Percentiles rank a stretch among this genome's conserved stretches.
Conservation (phyloP, 2,113 vertebrate species). For the Melanerpes aurifrons region DNA sequence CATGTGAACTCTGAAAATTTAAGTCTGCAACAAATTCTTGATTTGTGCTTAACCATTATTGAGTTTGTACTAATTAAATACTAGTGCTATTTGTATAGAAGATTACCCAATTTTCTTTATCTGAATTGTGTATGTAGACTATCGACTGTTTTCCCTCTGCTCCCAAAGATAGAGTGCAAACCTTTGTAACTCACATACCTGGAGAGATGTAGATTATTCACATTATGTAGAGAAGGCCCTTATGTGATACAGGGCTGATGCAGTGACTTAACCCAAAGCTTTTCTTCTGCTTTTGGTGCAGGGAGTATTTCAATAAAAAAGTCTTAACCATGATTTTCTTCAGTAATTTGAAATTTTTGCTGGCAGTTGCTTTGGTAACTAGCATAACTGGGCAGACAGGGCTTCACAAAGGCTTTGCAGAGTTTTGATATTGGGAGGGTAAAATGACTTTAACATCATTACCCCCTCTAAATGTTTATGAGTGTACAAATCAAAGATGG, state of each 20-base stretch:
- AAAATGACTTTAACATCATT: neutral
- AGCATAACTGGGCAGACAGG: neutral
- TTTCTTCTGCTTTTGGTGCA: neutral
- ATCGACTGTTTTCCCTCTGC: neutral
- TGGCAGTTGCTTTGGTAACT: neutral
- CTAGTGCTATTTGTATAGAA: neutral
- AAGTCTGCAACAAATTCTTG: neutral
- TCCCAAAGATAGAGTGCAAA: neutral
- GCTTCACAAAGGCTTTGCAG: neutral
- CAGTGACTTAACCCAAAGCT: neutral
- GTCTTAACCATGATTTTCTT: neutral
- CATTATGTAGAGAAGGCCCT: neutral
- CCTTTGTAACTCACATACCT: neutral
- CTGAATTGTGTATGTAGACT: neutral
- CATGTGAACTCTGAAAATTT: neutral
- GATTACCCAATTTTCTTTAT: neutral
- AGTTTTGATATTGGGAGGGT: neutral
- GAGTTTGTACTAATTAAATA: neutral
- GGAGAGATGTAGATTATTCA: neutral
- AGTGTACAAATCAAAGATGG: neutral
- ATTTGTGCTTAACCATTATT: neutral
- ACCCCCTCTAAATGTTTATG: neutral
- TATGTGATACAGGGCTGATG: neutral
- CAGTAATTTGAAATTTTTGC: neutral
- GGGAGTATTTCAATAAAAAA: neutral